Evolutionary conservation across 2,888 invertebrate species (phyloP), one percentile per base, ranked within the genome.

Genomic region (Odiellus spinosus): DNA sequence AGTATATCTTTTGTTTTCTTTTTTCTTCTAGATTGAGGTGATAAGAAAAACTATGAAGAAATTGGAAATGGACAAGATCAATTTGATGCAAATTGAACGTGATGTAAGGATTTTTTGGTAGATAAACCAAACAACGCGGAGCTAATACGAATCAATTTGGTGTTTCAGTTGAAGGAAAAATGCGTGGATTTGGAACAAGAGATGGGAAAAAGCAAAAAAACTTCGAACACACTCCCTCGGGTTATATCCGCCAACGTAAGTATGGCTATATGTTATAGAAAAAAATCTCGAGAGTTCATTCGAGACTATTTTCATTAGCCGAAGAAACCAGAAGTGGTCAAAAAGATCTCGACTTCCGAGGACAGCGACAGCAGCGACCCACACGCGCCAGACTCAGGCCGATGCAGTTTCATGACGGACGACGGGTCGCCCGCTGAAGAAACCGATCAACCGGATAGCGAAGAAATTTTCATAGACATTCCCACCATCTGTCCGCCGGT

Each of bases 1-100:
- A n/a, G n/a, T n/a, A n/a, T n/a, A n/a, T n/a, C n/a, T n/a, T n/a
- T n/a, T n/a, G n/a, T n/a, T n/a, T n/a, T n/a, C n/a, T n/a, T n/a
- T 8, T 26, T 26, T 8, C 26, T 26, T 26, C 26, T 26, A 26
- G 26, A 26, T 26, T 8, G 26, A 26, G 26, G 26, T 26, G 26
- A 26, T 26, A 4, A 26, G 26, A 8, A 26, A 26, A 26, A 26
- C 26, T 4, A 26, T 26, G 26, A 26, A 58, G 58, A 59, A 58
- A 57, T 45, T 59, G 12, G 58, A 59, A 53, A 55, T 55, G 40
- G 58, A 59, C 35, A 59, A 59, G 47, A 56, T 58, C 32, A 54
- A 49, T 46, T 49, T 56, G 48, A 56, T 55, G 55, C 52, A 54
- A 18, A 53, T 55, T 17, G 58, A 67, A 76, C 80, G 60, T 75